phyloP scores from a whole-genome alignment of 2,113 vertebrate species.

The Gadus chalcogrammus region DNA sequence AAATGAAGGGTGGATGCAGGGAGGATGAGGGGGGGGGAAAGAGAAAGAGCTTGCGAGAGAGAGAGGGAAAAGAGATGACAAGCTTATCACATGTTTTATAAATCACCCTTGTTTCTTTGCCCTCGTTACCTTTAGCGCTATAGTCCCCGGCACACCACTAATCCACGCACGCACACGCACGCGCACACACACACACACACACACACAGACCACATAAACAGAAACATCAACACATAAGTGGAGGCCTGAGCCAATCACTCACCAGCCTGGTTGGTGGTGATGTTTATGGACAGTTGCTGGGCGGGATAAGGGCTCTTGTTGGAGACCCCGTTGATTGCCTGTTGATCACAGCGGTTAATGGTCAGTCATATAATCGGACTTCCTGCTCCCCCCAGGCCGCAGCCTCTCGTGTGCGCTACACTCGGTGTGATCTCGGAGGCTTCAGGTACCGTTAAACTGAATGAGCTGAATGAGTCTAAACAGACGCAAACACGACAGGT shows the following conservation, averaged over 20 bases:
- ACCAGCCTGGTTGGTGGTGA: constrained; percentile 99
- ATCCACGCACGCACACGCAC: constrained; percentile 16
- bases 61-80: constrained; percentile 44
- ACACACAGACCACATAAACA: constrained; percentile 8
- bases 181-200: constrained; percentile 14
- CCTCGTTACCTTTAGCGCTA: constrained; percentile 61
- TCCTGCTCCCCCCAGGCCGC: neutral
- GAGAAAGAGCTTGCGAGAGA: neutral
- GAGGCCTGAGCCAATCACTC: constrained; percentile 49
- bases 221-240: neutral
- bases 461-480: too few relatives aligned
- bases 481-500: too few relatives aligned
- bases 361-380: constrained; percentile 9
- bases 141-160: constrained; percentile 40
- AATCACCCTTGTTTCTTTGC: constrained; percentile 55
- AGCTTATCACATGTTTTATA: constrained; percentile 61
- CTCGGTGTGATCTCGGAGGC: too few relatives aligned
- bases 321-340: constrained; percentile 93
- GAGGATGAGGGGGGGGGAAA: neutral
- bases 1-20: neutral
- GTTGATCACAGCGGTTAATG: constrained; percentile 42
- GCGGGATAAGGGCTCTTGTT: constrained; percentile 92
- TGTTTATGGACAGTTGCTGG: constrained; percentile 92
- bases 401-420: neutral
- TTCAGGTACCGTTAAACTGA: too few relatives aligned